Conservation (phyloP, 2,888 invertebrate genomes). For the Dione juno region DNA sequence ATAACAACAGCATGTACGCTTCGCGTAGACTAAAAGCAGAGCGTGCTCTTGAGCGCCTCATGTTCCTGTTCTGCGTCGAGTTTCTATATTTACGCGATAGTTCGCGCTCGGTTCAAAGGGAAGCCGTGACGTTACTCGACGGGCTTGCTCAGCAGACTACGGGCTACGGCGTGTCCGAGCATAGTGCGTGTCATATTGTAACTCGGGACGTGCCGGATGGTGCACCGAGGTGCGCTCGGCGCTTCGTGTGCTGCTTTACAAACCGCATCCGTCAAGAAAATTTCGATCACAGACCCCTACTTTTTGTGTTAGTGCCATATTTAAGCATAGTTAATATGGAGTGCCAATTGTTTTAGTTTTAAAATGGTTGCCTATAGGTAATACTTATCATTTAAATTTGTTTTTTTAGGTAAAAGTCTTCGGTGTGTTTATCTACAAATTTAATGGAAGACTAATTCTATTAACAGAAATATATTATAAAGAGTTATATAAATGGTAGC, state of each 20-base stretch:
- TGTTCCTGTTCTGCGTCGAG: constrained; percentile 74
- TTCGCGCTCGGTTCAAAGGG: constrained; percentile 73
- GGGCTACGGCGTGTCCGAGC: constrained; percentile 46
- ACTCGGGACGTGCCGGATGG: constrained; percentile 58
- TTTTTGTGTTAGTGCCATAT: constrained; percentile 59
- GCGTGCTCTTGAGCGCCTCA: constrained; percentile 66
- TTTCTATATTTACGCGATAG: constrained; percentile 80
- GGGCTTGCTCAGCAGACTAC: constrained; percentile 45
- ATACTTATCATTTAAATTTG: constrained; percentile 20
- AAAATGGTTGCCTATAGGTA: constrained; percentile 68
- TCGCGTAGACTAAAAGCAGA: constrained; percentile 48
- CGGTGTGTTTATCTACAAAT: not conserved
- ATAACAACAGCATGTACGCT: constrained; percentile 49
- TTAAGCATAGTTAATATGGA: constrained; percentile 41
- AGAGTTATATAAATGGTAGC: not conserved
- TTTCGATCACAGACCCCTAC: constrained; percentile 53
- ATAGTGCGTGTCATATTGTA: constrained; percentile 56
- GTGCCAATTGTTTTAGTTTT: constrained; percentile 55
- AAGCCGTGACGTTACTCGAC: constrained; percentile 70
- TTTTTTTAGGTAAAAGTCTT: not conserved
- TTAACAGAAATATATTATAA: not conserved
- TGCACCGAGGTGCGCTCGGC: constrained; percentile 49
- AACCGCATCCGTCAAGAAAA: constrained; percentile 55
- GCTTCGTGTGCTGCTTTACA: constrained; percentile 53
- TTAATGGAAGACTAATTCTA: not conserved